Base-by-base conservation (phyloP, 2,797 vertebrate species). In the Parambassis ranga region DNA sequence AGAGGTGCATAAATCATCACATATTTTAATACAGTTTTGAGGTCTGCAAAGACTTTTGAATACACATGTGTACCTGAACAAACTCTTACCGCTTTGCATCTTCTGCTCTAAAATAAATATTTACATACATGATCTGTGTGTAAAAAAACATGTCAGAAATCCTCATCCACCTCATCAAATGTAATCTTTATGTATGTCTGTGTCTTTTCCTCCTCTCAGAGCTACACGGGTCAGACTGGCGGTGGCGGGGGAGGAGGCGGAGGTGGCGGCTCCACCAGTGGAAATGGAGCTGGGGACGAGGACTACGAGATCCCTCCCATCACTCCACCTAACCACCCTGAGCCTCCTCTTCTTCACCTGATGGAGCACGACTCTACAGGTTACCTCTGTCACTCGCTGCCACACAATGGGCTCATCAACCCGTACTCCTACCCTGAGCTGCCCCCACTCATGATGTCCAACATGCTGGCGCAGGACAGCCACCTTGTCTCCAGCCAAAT, bases 301-400 rank as follows among this genome's bases (percentile, higher is more conserved):
- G 97, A 99, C 92, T 98, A 99, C 48, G 97, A 98, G 91, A 99
- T 99, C 71, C 97, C 97, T 55, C 97, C 97, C 14, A 99, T 98
- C 87, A 99, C 97, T 0, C 97, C 97, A 59, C 98, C 98, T 3
- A 98, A 98, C 77, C 96, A 98, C 80, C 96, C 96, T 0, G 96
- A 98, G 81, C 95, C 96, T 1, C 92, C 94, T 44, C 94, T 98
- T 27, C 94, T 99, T 83, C 96, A 98, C 87, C 81, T 99, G 94
- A 96, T 98, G 92, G 97, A 98, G 80, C 97, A 96, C 11, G 96
- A 98, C 87, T 91, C 95, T 26, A 75, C 88, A 43, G 82, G 96
- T 81, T 99, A 97, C 92, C 93, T 99, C 92, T 98, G 96, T 91
- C 97, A 98, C 92, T 91, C 96, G 70, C 93, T 98, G 65, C 89